Evolutionary conservation across 1,140 invertebrate genomes (phyloP), one percentile per base, ranked within the genome.

Genomic region (Saxidomus purpurata): DNA sequence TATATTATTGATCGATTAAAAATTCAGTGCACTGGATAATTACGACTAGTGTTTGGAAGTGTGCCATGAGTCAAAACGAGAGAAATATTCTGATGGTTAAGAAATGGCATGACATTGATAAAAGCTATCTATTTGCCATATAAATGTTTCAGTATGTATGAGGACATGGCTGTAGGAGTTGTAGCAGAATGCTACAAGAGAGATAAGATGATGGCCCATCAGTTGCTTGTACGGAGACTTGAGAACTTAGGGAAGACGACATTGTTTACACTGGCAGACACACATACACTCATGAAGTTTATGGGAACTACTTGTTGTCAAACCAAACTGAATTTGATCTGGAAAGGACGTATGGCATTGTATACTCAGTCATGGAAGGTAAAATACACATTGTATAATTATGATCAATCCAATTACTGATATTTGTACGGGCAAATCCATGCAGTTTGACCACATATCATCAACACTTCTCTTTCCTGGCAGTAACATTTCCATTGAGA

Each of bases 331-430:
- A 95, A 94, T 83, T 91, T 90, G 38, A 94, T 95, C 40, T 96
- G 95, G 95, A 95, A 94, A 47, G 95, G 95, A 6, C 86, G 92
- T 9, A 94, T 96, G 93, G 93, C 94, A 11, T 89, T 93, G 3
- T 93, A 95, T 87, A 96, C 95, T n/a, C 93, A 94, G 36, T 87
- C 89, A 13, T 89, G 91, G 49, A 95, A 94, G 93, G 95, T 95
- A 82, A 67, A 28, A 61, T 52, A n/a, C n/a, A n/a, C 43, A 8
- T 43, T 43, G 43, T 43, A 43, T 8, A 43, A 4, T 43, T 8
- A 43, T 43, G 43, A 43, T n/a, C n/a, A n/a, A n/a, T n/a, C n/a
- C n/a, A n/a, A n/a, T n/a, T n/a, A n/a, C n/a, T n/a, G n/a, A n/a
- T n/a, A n/a, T n/a, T n/a, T n/a, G n/a, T n/a, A n/a, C n/a, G n/a